These are phyloP conservation scores for Plodia interpunctella DNA, from an alignment of 1,140 invertebrate species.

Conservation along the genomic window DNA sequence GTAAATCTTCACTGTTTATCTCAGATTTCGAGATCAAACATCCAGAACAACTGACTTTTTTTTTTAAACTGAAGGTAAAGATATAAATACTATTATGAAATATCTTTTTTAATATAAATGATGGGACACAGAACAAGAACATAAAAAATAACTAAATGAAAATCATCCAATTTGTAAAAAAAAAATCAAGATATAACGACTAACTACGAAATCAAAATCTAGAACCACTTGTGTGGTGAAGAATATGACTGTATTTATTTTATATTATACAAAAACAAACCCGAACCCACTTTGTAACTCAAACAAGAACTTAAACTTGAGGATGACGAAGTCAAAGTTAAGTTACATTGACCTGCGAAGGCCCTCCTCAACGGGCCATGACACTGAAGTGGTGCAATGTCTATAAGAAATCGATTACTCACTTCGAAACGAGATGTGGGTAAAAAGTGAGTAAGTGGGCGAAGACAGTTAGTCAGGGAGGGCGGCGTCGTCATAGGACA, in stretches of 20 bases:
- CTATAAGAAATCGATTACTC: conserved; percentile 36
- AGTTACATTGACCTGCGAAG: not conserved
- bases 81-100: not conserved
- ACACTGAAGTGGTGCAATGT: conserved; percentile 29
- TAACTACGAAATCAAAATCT: too few species aligned
- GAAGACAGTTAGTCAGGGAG: conserved; percentile 33
- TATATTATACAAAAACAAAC: too few species aligned
- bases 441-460: conserved; percentile 39
- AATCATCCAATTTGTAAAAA: not conserved
- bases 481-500: conserved; percentile 21
- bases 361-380: conserved; percentile 13
- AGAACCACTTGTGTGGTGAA: too few species aligned
- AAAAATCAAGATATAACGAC: too few species aligned
- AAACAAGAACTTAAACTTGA: not conserved
- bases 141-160: not conserved
- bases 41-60: not conserved
- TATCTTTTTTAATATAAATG: not conserved
- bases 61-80: not conserved
- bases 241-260: too few species aligned
- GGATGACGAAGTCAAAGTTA: not conserved
- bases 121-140: too few species aligned
- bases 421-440: conserved; percentile 24
- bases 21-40: not conserved
- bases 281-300: too few species aligned
- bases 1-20: not conserved